Percentiles rank a stretch among this genome's conserved stretches.
phyloP scores from a whole-genome alignment of 2,888 invertebrate species.

The Boloria euphrosyne region DNA sequence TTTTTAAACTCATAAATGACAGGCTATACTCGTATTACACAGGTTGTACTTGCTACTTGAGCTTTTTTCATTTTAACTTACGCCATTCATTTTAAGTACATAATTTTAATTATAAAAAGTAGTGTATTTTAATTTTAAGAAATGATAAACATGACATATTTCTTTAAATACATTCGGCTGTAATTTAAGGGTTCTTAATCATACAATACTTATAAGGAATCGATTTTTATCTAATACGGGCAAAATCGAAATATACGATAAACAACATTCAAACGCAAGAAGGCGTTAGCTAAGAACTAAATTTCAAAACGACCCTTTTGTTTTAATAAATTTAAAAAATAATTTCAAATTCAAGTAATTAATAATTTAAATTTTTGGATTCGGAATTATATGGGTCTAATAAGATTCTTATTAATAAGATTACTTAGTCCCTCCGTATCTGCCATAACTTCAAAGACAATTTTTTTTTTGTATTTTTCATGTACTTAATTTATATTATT shows the following conservation, averaged over 20 bases:
- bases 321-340: not conserved
- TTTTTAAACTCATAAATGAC: not conserved
- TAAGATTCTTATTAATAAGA: too few species aligned
- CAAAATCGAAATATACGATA: not conserved
- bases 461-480: not conserved
- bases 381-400: too few species aligned
- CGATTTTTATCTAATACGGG: constrained; percentile 1
- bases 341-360: too few species aligned
- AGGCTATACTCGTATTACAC: constrained; percentile 3
- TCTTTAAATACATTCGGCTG: not conserved
- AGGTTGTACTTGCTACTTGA: not conserved
- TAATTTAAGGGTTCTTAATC: constrained; percentile 1
- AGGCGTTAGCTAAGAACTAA: not conserved
- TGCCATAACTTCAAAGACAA: not conserved
- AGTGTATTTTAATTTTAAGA: not conserved
- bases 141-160: not conserved
- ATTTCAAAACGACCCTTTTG: not conserved
- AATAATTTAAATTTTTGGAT: too few species aligned
- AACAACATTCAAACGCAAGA: not conserved
- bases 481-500: not conserved
- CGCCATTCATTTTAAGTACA: not conserved
- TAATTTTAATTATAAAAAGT: not conserved
- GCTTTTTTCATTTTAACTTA: not conserved
- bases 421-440: not conserved
- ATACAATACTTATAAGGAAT: not conserved